Evolutionary conservation across 2,797 vertebrate genomes (phyloP), one percentile per base, ranked within the genome.

Genomic region (Sternotherus odoratus): DNA sequence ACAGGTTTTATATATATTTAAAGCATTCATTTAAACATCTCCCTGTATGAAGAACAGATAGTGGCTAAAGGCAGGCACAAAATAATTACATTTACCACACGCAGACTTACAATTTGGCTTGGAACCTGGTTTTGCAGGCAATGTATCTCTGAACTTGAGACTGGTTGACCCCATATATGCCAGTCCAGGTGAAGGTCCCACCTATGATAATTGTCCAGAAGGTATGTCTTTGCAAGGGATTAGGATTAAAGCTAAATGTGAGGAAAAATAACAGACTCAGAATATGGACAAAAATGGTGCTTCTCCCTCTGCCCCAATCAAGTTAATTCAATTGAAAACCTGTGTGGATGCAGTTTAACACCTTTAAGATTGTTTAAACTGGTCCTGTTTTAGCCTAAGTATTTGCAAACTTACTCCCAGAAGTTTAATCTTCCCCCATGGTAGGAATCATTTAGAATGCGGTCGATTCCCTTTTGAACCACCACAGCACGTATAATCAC

Each of bases 71-170:
- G 91, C 78, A 95, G 63, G 69, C 4, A 43, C 57, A 33, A 72
- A 82, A 46, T 5, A 92, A 53, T 19, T 46, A 69, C 49, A 50
- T 54, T 87, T 79, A 63, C n/a, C 77, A 54, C 5, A 91, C 49
- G 79, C 81, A 90, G 43, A 86, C 99, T 99, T 98, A 99, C 99
- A 99, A 23, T 99, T 98, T 99, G 89, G 99, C 99, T 0, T 99
- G 99, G 81, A 98, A 97, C 96, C 98, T 97, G 94, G 51, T 99
- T 98, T 99, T 99, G 98, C 99, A 99, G 82, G 99, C 98, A 94
- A 99, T 98, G 94, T 99, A 99, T 98, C 99, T 98, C 97, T 99
- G 99, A 91, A 99, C 99, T 97, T 99, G 99, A 79, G 99, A 98
- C 91, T 99, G 99, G 97, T 99, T 99, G 96, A 99, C 95, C 4